A percentile compares a stretch with the other conserved stretches of the same genome.
Evolutionary conservation across 2,797 vertebrate genomes (phyloP).

Genomic region (Mormyrops boulengeri): DNA sequence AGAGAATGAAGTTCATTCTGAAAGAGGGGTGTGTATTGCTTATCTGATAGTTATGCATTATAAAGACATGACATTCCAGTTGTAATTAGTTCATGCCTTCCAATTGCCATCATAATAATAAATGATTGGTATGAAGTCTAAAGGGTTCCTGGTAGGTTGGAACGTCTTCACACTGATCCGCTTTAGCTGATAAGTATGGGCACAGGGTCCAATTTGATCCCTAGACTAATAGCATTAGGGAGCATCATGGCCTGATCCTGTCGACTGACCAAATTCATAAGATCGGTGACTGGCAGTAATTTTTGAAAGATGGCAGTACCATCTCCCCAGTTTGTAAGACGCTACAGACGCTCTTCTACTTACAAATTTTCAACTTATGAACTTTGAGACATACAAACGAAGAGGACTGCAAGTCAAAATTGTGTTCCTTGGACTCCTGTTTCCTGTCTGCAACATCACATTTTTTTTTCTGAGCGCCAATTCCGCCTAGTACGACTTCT

Average conservation of each 20-base stretch:
- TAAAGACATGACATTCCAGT: background rate
- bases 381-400: too few relatives aligned
- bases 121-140: background rate
- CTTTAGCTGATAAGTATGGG: background rate
- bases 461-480: too few relatives aligned
- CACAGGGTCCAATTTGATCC: background rate
- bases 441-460: too few relatives aligned
- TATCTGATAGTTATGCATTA: background rate
- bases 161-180: background rate
- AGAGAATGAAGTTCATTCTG: background rate
- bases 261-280: background rate
- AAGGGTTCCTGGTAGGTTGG: background rate
- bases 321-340: background rate
- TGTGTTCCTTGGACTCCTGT: too few relatives aligned
- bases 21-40: background rate
- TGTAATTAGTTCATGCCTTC: background rate
- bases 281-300: background rate
- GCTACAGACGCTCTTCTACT: too few relatives aligned
- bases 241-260: background rate
- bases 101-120: background rate
- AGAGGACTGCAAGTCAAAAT: too few relatives aligned
- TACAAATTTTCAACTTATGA: too few relatives aligned
- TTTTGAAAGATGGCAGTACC: background rate
- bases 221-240: background rate
- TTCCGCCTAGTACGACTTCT: too few relatives aligned